Base-by-base conservation (phyloP, 2,888 invertebrate species). In the Eucriotettix oculatus region DNA sequence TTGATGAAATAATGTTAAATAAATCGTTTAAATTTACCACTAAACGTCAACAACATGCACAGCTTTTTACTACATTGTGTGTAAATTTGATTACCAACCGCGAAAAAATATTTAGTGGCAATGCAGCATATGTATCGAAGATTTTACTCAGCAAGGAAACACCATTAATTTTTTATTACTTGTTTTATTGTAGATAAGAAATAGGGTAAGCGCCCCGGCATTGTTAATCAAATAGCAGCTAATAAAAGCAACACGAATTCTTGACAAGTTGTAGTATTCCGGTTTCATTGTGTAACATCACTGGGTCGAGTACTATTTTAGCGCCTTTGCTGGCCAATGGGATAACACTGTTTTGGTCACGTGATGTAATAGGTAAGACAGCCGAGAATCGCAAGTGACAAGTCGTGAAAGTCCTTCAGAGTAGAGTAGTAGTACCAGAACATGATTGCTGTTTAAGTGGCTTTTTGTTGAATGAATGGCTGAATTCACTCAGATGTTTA, bases 341-440 rank as follows among this genome's bases (percentile, higher is more conserved):
- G 57, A 29, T 55, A 53, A 12, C 56, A 10, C 41, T 16, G 44
- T 56, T 58, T 41, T 58, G 59, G 41, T 62, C 62, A 64, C 64
- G 60, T 64, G 64, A 64, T 55, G 48, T 57, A 59, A 44, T 52
- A 54, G 58, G 56, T 54, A 40, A 62, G 61, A 64, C 64, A 64
- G 62, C 61, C 59, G 64, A 64, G 61, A 52, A 62, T 62, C 61
- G 64, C 59, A 64, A 62, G 61, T 64, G 64, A 64, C 64, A 64
- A 61, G 64, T 60, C 59, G 61, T 61, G 64, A 64, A 64, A 62
- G 62, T 52, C 57, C 57, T 57, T 59, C 56, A 59, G 63, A 61
- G 63, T 61, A 61, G 62, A 57, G 60, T 62, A 63, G 63, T 62
- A 59, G 63, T 60, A 58, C 55, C 60, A 60, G 42, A 61, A 60